Percentiles rank a stretch among this genome's conserved stretches.
These are phyloP conservation scores for Metallyticus violacea DNA, from an alignment of 2,888 invertebrate genomes.

Conservation along the genomic window DNA sequence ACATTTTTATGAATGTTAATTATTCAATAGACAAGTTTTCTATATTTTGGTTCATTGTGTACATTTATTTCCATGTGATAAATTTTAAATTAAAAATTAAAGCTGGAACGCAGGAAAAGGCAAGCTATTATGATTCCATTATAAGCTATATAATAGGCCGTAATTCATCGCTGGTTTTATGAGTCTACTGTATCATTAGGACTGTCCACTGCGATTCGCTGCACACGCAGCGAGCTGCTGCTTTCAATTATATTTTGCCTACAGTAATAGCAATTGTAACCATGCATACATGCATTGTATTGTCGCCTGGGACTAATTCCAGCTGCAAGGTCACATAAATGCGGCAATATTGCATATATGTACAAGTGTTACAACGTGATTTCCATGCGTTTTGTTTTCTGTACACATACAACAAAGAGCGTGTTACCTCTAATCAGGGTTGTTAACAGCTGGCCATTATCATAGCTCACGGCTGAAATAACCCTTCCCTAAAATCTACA, in stretches of 20 bases:
- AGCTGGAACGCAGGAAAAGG: background rate
- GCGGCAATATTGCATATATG: background rate
- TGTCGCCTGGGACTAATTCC: background rate
- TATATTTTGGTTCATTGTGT: too few relatives aligned
- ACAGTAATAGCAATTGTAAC: background rate
- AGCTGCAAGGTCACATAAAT: background rate
- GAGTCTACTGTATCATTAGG: background rate
- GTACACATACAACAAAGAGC: background rate
- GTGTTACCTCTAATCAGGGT: background rate
- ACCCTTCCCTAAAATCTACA: background rate
- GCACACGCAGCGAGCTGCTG: background rate
- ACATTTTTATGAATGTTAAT: too few relatives aligned
- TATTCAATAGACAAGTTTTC: too few relatives aligned
- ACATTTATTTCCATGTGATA: too few relatives aligned
- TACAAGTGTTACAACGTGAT: background rate
- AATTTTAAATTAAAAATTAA: background rate
- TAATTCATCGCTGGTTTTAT: background rate
- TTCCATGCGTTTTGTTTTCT: background rate
- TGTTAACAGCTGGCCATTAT: background rate
- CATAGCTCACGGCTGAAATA: background rate
- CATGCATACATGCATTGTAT: too few relatives aligned
- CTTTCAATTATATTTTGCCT: background rate
- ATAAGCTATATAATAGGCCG: background rate
- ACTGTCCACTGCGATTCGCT: background rate
- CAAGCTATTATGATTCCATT: background rate